phyloP scores from a whole-genome alignment of 2,888 invertebrate genomes.

The Apodemia duryi region DNA sequence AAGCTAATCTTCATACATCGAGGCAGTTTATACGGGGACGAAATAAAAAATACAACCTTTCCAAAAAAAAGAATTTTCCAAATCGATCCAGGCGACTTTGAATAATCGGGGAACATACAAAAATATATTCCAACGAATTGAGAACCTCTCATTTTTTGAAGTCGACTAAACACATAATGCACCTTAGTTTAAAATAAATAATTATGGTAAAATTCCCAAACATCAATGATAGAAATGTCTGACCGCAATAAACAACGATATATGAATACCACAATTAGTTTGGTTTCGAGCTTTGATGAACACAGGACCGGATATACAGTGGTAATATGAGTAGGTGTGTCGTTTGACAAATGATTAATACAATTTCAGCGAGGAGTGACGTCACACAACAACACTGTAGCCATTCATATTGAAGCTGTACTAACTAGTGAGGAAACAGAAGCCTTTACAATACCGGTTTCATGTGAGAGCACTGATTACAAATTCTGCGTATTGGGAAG shows the following conservation, averaged over 20 bases:
- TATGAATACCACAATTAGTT: constrained; percentile 10
- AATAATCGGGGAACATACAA: too few species aligned
- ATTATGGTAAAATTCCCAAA: background rate
- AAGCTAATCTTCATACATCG: too few species aligned
- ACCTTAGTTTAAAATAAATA: too few species aligned
- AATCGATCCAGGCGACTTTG: too few species aligned
- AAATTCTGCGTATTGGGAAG: too few species aligned
- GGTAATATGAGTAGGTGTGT: constrained; percentile 30
- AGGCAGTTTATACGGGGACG: too few species aligned
- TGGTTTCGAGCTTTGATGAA: constrained; percentile 15
- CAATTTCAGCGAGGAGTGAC: constrained; percentile 60
- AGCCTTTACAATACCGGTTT: constrained; percentile 2
- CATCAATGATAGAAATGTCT: background rate
- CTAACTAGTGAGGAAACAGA: background rate
- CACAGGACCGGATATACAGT: background rate
- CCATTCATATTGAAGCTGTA: background rate
- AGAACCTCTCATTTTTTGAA: too few species aligned
- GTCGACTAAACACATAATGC: too few species aligned
- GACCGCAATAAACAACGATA: background rate
- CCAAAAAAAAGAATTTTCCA: too few species aligned
- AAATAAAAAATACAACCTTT: too few species aligned
- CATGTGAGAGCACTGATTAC: too few species aligned
- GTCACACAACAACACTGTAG: constrained; percentile 14
- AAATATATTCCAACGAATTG: too few species aligned
- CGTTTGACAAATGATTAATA: constrained; percentile 74